Percentiles rank a stretch among this genome's conserved stretches.
phyloP scores from a whole-genome alignment of 23 tunicate genomes.

The Styela clava region DNA sequence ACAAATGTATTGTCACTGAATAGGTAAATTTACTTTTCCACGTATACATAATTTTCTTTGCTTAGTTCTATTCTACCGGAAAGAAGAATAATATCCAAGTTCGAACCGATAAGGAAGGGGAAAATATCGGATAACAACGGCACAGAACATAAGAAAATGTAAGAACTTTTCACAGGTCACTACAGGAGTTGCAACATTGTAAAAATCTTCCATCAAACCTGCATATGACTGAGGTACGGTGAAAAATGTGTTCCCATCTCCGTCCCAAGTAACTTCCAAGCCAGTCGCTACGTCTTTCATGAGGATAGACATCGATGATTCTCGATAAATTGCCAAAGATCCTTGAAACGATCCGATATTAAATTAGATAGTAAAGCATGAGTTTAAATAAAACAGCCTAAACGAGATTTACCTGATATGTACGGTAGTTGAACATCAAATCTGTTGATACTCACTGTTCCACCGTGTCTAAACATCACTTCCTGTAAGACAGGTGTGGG shows the following conservation, averaged over 20 bases:
- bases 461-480: conserved; percentile 27
- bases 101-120: too few species aligned
- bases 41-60: too few species aligned
- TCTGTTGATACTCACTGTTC: conserved; percentile 40
- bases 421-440: conserved; percentile 56
- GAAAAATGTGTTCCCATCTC: conserved; percentile 20
- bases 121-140: too few species aligned
- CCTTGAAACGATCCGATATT: not conserved
- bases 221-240: conserved; percentile 35
- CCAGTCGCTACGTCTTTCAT: conserved; percentile 29
- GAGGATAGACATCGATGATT: conserved; percentile 31
- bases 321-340: conserved; percentile 27
- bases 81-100: too few species aligned
- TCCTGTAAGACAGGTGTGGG: conserved; percentile 25
- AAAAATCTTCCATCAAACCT: too few species aligned
- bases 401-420: conserved; percentile 24
- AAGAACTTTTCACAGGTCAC: too few species aligned
- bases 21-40: too few species aligned
- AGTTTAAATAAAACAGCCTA: not conserved
- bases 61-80: too few species aligned
- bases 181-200: too few species aligned
- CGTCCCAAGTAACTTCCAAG: conserved; percentile 35
- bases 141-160: too few species aligned
- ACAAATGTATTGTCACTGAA: too few species aligned
- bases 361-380: not conserved